Evolutionary conservation across 1,140 invertebrate genomes (phyloP), one percentile per base, ranked within the genome.

Genomic region (Melipona quadrifasciata): DNA sequence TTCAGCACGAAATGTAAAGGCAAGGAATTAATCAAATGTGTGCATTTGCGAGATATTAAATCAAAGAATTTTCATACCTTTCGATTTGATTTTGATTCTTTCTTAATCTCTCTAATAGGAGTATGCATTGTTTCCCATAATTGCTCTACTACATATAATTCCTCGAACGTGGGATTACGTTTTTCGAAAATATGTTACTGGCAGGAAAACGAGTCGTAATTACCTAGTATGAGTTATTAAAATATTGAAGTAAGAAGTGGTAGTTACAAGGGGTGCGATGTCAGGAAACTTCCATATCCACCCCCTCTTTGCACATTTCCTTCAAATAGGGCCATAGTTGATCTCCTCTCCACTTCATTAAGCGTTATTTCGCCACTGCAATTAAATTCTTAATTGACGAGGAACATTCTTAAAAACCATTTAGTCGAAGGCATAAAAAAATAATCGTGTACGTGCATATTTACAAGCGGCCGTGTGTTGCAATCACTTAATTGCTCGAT

Each of bases 401-500:
- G 19, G 6, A 27, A 72, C 34, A 65, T 58, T 24, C 19, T 16
- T 16, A n/a, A 68, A 39, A 51, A 67, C 57, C 8, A 51, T 24
- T 53, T n/a, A 55, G 14, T 12, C 61, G 24, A 73, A 47, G 39
- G 27, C 27, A 51, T 14, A 57, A 14, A 55, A 64, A 51, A 77
- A 51, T 39, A n/a, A 39, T 6, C 39, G 21, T 34, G 17, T 58
- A 58, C 51, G 53, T 81, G 39, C 51, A 77, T 61, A 39, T 72
- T 34, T 53, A 24, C 12, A 55, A 68, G 39, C 53, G 27, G 8
- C 11, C 47, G 19, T 31, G 73, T 77, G 80, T 67, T 51, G 83
- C 80, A 86, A 86, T 89, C 86, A 87, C 88, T 87, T 90, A 90
- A 90, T 90, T 90, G 83, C 83, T 83, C 19, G 65, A 65, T 89